These are phyloP conservation scores for Megalops atlanticus DNA, from an alignment of 2,113 vertebrate species.

Conservation along the genomic window DNA sequence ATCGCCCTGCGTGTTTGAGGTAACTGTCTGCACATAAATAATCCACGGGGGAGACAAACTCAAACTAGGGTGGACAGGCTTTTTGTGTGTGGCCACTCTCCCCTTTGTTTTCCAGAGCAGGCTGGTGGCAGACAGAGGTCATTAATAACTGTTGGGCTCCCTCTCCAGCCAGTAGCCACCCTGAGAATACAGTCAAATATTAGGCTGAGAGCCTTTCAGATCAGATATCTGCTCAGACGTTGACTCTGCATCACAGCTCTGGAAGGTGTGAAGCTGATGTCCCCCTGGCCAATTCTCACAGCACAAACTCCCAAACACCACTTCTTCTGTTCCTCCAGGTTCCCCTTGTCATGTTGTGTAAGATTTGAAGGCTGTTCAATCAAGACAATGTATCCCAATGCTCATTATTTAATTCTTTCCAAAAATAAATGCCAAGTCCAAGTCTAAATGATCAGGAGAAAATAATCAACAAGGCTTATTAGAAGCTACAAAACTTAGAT, in stretches of 20 bases:
- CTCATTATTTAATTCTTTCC: too few relatives aligned
- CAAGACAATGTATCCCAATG: too few relatives aligned
- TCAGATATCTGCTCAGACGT: background rate
- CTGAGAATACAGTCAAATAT: too few relatives aligned
- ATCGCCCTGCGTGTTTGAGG: background rate
- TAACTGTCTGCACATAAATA: conserved; percentile 43
- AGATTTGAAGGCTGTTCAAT: too few relatives aligned
- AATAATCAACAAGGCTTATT: too few relatives aligned
- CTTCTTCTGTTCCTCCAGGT: background rate
- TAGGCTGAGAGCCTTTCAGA: background rate
- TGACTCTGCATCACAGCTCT: background rate
- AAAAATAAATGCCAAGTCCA: too few relatives aligned
- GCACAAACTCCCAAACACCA: background rate
- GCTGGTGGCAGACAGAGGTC: background rate
- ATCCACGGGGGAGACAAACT: conserved; percentile 36
- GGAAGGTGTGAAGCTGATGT: background rate
- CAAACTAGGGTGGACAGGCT: background rate
- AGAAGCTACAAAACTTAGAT: too few relatives aligned
- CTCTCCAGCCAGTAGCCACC: too few relatives aligned
- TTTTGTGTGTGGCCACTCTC: background rate
- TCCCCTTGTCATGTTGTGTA: background rate
- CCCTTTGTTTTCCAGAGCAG: background rate
- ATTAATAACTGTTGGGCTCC: background rate
- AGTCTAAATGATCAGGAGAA: too few relatives aligned
- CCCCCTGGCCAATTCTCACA: too few relatives aligned